Evolutionary conservation across 1,140 invertebrate species (phyloP), one percentile per base, ranked within the genome.

Genomic region (Pseudobourletiella spinata): DNA sequence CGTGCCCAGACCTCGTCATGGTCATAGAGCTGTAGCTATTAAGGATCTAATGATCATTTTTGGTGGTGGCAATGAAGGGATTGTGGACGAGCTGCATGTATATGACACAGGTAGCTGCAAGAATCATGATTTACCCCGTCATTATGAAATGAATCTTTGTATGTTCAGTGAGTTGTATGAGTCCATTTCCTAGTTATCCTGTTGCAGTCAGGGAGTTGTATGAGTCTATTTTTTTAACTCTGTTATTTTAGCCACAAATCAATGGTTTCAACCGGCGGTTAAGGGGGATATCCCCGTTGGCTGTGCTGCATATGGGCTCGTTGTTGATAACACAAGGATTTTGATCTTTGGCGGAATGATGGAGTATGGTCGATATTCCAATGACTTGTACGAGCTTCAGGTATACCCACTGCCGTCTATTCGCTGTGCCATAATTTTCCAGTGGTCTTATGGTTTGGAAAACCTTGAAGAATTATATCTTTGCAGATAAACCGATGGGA

Each of bases 31-130:
- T 28, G 93, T 99, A 72, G 89, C 92, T 72, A 95, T 98, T 72
- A 98, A 98, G 79, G 95, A 99, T 79, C 82, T 98, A 66, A 98
- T 99, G 90, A 89, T 99, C 67, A 91, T 99, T 69, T 99, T 98
- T 80, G 96, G 96, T 73, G 96, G 96, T 73, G 96, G 96, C 67
- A 99, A 99, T 78, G 96, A 99, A 84, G 96, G 96, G 74, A 99
- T 99, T 74, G 93, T 99, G 68, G 94, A 99, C 76, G 96, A 99
- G 80, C 82, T 99, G 59, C 94, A 98, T 79, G 95, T 98, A 75
- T 98, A 92, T 80, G 98, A 98, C 75, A 96, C 94, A 74, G 87
- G 88, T 90, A 81, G 6, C 4, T 20, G 11, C 14, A 20, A n/a
- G 35, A 14, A 14, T 42, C 18, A 18, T 42, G 35, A 42, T 14